phyloP scores from a whole-genome alignment of 2,888 invertebrate genomes.

The Himalopsyche anomala region DNA sequence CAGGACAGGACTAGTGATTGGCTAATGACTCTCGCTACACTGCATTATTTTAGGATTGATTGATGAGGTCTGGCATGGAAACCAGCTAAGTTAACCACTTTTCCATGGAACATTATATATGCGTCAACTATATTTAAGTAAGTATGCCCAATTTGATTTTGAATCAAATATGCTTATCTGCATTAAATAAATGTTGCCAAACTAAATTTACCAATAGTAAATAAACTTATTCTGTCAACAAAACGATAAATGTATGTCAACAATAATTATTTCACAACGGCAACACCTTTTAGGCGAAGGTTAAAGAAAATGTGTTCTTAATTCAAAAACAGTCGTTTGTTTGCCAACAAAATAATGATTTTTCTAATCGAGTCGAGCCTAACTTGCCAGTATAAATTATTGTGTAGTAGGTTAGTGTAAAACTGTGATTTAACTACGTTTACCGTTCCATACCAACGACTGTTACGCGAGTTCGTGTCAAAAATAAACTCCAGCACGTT shows the following conservation, averaged over 20 bases:
- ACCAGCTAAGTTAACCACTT: no score
- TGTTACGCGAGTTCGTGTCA: not conserved
- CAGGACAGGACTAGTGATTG: no score
- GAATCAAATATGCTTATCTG: no score
- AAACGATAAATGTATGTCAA: constrained; percentile 18
- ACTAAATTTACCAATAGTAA: not conserved
- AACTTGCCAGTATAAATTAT: not conserved
- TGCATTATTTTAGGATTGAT: no score
- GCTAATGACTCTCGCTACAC: no score
- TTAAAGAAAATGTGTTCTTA: constrained; percentile 17
- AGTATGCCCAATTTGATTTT: no score
- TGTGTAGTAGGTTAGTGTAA: constrained; percentile 3
- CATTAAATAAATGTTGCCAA: not conserved
- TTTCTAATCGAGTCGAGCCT: constrained; percentile 2
- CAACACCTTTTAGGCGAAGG: constrained; percentile 27
- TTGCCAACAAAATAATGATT: constrained; percentile 14
- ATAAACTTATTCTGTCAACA: not conserved
- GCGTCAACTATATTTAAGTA: no score
- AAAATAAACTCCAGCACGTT: constrained; percentile 11
- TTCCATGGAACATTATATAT: no score
- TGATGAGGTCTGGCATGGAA: no score
- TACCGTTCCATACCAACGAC: constrained; percentile 1
- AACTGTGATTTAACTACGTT: constrained; percentile 15
- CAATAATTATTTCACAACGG: constrained; percentile 2
- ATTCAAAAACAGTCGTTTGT: not conserved